A percentile compares a stretch with the other conserved stretches of the same genome.
phyloP scores from a whole-genome alignment of 2,888 invertebrate genomes.

The Trissolcus brochymenae region DNA sequence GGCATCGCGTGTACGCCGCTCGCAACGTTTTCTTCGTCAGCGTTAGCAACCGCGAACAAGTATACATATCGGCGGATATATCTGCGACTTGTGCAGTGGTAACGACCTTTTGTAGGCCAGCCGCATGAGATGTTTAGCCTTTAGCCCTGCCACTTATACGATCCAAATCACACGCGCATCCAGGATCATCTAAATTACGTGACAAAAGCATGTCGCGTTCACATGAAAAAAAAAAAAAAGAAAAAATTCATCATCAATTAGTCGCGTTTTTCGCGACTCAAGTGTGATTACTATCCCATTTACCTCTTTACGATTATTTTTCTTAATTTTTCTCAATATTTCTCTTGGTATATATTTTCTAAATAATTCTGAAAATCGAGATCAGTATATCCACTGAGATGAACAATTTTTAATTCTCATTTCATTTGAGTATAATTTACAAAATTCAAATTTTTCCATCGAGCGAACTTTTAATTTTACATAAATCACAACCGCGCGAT shows the following conservation, averaged over 20 bases:
- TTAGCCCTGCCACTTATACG: slow-evolving; percentile 56
- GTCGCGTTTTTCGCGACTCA: slow-evolving; percentile 11
- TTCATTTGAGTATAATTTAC: too few relatives aligned
- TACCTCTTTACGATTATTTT: neutral
- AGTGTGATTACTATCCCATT: slow-evolving; percentile 4
- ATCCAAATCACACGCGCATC: slow-evolving; percentile 41
- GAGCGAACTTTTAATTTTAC: too few relatives aligned
- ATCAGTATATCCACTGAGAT: too few relatives aligned
- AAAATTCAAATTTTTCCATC: too few relatives aligned
- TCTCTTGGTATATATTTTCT: too few relatives aligned
- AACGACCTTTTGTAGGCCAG: slow-evolving; percentile 66
- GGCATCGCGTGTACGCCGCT: slow-evolving; percentile 41
- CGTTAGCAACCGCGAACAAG: slow-evolving; percentile 34
- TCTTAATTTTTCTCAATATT: too few relatives aligned
- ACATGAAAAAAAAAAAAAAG: slow-evolving; percentile 16
- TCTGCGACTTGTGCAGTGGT: slow-evolving; percentile 58
- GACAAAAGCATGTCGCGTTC: slow-evolving; percentile 24
- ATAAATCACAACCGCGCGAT: too few relatives aligned
- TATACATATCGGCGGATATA: slow-evolving; percentile 34
- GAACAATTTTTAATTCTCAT: too few relatives aligned
- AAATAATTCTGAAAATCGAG: too few relatives aligned
- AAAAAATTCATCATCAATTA: slow-evolving; percentile 1
- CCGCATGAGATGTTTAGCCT: slow-evolving; percentile 63
- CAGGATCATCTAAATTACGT: slow-evolving; percentile 44
- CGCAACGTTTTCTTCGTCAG: slow-evolving; percentile 45